phyloP scores from a whole-genome alignment of 35 echinoderm and acorn worm species.

The Strongylocentrotus purpuratus region DNA sequence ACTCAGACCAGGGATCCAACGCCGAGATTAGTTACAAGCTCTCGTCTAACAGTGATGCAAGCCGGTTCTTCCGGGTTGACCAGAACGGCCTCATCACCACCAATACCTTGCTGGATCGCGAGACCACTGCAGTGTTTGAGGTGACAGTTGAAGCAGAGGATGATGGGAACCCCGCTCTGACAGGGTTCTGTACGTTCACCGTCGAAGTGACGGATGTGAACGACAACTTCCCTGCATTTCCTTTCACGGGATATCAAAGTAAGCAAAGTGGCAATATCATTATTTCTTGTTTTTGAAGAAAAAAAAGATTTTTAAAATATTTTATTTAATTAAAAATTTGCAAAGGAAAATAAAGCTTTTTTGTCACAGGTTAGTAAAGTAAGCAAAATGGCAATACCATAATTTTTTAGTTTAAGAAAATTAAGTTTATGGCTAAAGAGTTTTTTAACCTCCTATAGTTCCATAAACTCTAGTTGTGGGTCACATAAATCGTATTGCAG shows the following conservation, averaged over 20 bases:
- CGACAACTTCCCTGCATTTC: slow-evolving; percentile 70
- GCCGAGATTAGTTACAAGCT: slow-evolving; percentile 70
- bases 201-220: slow-evolving; percentile 73
- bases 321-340: no score
- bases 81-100: slow-evolving; percentile 63
- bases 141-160: slow-evolving; percentile 72
- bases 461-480: no score
- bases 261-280: neutral
- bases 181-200: slow-evolving; percentile 77
- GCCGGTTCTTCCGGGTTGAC: slow-evolving; percentile 70
- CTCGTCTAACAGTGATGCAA: slow-evolving; percentile 43
- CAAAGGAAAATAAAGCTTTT: no score
- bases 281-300: no score
- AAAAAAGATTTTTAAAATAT: no score
- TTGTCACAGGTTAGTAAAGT: no score
- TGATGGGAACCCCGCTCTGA: slow-evolving; percentile 57
- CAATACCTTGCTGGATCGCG: slow-evolving; percentile 60
- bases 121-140: slow-evolving; percentile 41
- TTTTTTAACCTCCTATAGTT: no score
- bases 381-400: no score
- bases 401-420: no score
- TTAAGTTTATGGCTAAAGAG: no score
- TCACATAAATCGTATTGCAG: no score
- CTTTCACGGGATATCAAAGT: slow-evolving; percentile 34
- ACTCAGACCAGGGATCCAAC: slow-evolving; percentile 84